Base-by-base conservation (phyloP, 2,113 vertebrate species). In the Andinoacara biseriatus region DNA sequence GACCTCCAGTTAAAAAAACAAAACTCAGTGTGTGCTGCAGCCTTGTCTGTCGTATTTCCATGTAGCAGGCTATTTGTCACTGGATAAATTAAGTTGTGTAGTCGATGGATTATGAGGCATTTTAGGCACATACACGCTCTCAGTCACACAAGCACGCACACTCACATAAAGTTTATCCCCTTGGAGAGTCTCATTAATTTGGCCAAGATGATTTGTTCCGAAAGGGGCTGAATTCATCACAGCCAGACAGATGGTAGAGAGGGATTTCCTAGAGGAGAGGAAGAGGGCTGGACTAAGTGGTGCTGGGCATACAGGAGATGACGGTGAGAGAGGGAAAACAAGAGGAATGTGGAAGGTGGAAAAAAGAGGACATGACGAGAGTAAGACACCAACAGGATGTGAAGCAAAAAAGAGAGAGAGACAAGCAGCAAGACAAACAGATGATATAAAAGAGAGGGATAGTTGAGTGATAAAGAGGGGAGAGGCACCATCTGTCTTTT, bases 211-310 rank as follows among this genome's bases (percentile, higher is more conserved):
- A 92, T 91, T 91, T 88, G 87, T 86, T 91, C 86, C 85, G 75
- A 90, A 92, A 90, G 83, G 86, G 72, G 84, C 78, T 83, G 81
- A 90, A 90, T 91, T 92, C 84, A 89, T 92, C 88, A 77, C 82
- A 85, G 84, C 60, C 7, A 81, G 85, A 88, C 91, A 94, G 91
- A 93, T 93, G 92, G 93, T 76, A 18, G 80, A 84, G 91, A 86
- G 91, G 92, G 88, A 92, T 92, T 92, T 94, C 93, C 89, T 92
- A 75, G 74, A 87, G 83, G 82, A 81, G 86, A 82, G 60, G 56
- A 40, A 31, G n/a, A 75, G 40, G 35, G 26, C 61, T 67, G 60
- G 65, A 74, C 43, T 20, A 40, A 49, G 46, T 22, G 72, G 77
- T 2, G 22, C 20, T 56, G 10, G 80, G 46, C 46, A 43, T 78